Evolutionary conservation across 2,113 vertebrate species (phyloP).

Genomic region (Myrmecophaga tridactyla): DNA sequence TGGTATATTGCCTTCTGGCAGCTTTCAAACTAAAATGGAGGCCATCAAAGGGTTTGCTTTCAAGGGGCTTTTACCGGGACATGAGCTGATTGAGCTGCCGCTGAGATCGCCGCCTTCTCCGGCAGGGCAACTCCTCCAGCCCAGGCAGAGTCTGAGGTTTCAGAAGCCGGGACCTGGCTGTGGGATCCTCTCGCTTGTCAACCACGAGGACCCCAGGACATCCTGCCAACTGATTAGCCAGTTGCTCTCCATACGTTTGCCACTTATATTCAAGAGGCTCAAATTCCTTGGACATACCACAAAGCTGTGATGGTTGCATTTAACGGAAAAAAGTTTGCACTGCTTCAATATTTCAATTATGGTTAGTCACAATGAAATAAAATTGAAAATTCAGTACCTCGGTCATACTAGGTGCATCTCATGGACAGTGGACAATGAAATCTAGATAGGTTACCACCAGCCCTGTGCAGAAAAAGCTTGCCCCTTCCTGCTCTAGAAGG

Average conservation of each 20-base stretch:
- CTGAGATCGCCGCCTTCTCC: accelerated
- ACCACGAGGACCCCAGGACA: neutral
- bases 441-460: neutral
- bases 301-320: neutral
- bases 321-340: neutral
- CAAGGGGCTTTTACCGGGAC: neutral
- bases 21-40: too few species aligned
- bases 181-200: neutral
- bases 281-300: neutral
- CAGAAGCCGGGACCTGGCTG: neutral
- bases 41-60: too few species aligned
- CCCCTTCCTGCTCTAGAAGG: neutral
- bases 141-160: neutral
- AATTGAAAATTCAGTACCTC: neutral
- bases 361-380: neutral
- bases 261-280: neutral
- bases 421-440: too few species aligned
- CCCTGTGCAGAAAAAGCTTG: neutral
- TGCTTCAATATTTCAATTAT: neutral
- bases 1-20: too few species aligned
- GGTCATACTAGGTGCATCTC: neutral
- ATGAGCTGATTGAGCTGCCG: accelerated
- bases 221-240: neutral
- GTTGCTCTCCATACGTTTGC: neutral
- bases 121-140: too few species aligned